Base-by-base conservation (phyloP, 2,797 vertebrate species). In the Falco cherrug region DNA sequence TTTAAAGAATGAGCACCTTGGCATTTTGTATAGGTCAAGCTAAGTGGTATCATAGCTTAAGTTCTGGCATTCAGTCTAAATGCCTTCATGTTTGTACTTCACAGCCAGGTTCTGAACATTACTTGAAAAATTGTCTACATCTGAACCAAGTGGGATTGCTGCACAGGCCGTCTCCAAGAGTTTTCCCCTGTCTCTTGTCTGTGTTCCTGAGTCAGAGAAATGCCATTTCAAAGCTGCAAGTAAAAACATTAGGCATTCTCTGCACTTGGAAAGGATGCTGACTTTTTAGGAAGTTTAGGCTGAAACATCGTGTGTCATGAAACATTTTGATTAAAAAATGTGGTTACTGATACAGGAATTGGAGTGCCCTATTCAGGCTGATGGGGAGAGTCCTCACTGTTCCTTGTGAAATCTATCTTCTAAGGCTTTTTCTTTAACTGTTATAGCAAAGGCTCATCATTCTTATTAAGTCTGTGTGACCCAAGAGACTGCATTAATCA, bases 31-130 rank as follows among this genome's bases (percentile, higher is more conserved):
- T 60, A 95, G 84, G 92, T 92, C 94, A 94, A 12, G n/a, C 24
- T 90, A 93, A 93, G 64, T 54, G 57, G 71, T 85, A 84, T 79
- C 78, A 65, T 74, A 80, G 88, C 76, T 93, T 94, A 93, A 89
- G 64, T 94, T 85, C 63, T 90, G 69, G 71, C 29, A 76, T 89
- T 89, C 81, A 69, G 12, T 43, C 84, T 84, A 89, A 92, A 80
- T 61, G 56, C 13, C n/a, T n/a, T 71, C 68, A 37, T 77, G 47
- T 92, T 94, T 93, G 77, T 33, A 31, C 33, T 75, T 73, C 75
- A 35, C 45, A 64, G 45, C 6, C 41, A 68, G 57, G 41, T 82
- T 95, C 90, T 78, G 84, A 86, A 83, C 20, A 59, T 63, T 57
- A 24, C 41, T 61, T 94, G 89, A 92, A 85, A 79, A 89, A 77